Evolutionary conservation across 2,797 vertebrate genomes (phyloP), one percentile per base, ranked within the genome.

Genomic region (Menidia menidia): DNA sequence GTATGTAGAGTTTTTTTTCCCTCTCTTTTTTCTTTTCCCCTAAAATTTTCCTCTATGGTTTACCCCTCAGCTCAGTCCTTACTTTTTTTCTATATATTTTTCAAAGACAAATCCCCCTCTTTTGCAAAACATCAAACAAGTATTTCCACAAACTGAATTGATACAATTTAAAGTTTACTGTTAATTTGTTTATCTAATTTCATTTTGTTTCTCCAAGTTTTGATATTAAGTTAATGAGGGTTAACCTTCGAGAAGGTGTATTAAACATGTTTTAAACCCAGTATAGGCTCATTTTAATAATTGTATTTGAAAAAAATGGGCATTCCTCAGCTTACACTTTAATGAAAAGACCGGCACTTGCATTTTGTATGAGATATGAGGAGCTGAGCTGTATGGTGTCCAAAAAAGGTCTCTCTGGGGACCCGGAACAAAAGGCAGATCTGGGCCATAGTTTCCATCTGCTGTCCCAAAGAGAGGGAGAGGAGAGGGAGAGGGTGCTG

Each of bases 391-490:
- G 88, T 87, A 88, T 83, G 89, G 90, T 88, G 89, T 92, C 90
- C 91, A 39, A 39, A 39, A 91, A 89, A 91, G 84, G 85, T 89
- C 91, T 92, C 98, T 98, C 97, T 95, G 93, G 97, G 97, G 97
- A 96, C 95, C 93, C 91, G 71, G 92, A 95, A 99, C 97, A 99
- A 99, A 97, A 96, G 95, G 91, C 94, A 95, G 94, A 96, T 97
- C 96, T 95, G 89, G 95, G 96, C 96, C 96, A 94, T 96, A 97
- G 95, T 97, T 95, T 97, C 98, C 98, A 99, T 99, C 97, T 99
- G 98, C 96, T 96, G 94, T 92, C 95, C 95, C 94, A 81, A 84
- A 84, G 88, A 89, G 88, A 82, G 68, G 73, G 79, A 80, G 84
- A 62, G 61, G 79, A 71, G 82, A 51, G 82, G 56, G 82, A 79